Conservation (phyloP, 92 coral and sea anemone species). For the Actinostola sp. region DNA sequence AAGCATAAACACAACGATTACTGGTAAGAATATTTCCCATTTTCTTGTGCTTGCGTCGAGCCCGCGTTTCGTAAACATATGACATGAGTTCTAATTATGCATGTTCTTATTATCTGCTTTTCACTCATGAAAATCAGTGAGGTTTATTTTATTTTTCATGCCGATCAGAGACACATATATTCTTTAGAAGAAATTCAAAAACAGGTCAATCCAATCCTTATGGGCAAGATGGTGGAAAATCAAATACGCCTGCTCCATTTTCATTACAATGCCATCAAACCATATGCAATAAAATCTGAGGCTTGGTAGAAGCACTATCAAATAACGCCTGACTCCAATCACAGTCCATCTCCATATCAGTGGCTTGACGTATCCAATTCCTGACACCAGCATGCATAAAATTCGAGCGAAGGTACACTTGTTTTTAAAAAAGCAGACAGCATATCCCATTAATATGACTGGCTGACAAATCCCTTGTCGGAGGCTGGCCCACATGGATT, state of each 20-base stretch:
- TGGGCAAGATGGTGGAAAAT: conserved; percentile 12
- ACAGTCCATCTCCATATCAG: conserved; percentile 9
- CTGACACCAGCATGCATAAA: conserved; percentile 1
- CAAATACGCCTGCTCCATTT: conserved; percentile 8
- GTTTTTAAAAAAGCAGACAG: neutral
- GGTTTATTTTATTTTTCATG: neutral
- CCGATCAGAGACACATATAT: conserved; percentile 2
- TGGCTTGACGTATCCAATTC: conserved; percentile 5
- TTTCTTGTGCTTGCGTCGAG: no score
- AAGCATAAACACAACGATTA: no score
- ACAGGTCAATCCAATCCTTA: neutral
- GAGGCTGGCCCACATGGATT: no score
- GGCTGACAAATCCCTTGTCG: no score
- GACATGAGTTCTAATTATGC: no score
- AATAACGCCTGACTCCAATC: neutral
- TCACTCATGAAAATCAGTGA: neutral
- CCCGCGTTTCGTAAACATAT: no score
- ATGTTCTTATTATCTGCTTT: no score
- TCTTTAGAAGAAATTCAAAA: neutral
- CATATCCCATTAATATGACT: neutral
- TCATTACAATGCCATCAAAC: conserved; percentile 20
- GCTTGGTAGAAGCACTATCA: neutral
- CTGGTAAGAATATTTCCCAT: neutral
- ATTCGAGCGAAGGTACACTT: conserved; percentile 19
- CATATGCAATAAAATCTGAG: conserved; percentile 3